Conservation (phyloP, 2,888 invertebrate genomes). For the Melanchra persicariae region DNA sequence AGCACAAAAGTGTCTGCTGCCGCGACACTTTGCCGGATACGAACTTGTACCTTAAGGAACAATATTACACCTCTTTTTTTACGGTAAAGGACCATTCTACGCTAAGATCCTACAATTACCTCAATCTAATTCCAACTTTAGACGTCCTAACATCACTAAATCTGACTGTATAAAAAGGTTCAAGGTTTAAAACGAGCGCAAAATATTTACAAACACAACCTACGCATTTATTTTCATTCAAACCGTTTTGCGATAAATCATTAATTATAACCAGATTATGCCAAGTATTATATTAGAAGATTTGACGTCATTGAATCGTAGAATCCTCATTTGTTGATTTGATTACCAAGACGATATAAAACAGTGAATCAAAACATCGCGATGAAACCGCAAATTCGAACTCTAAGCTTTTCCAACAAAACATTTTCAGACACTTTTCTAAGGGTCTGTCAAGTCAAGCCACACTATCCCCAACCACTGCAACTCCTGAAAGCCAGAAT, state of each 20-base stretch:
- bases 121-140: no score
- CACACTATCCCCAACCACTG: no score
- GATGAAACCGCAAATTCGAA: no score
- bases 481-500: no score
- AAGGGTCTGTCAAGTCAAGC: no score
- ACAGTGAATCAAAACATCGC: neutral
- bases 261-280: constrained; percentile 8
- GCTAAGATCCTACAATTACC: no score
- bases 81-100: no score
- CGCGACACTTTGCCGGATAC: no score
- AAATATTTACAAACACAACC: constrained; percentile 43
- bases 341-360: neutral
- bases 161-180: constrained; percentile 1
- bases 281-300: constrained; percentile 17
- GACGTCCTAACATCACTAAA: neutral
- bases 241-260: constrained; percentile 12
- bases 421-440: no score
- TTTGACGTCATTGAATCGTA: constrained; percentile 33
- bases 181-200: neutral
- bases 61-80: no score
- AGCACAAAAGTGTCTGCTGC: no score
- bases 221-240: constrained; percentile 28
- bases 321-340: neutral
- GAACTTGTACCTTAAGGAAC: no score
- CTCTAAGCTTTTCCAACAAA: neutral